Base-by-base conservation (phyloP, 2,797 vertebrate species). In the Chloroceryle inda region DNA sequence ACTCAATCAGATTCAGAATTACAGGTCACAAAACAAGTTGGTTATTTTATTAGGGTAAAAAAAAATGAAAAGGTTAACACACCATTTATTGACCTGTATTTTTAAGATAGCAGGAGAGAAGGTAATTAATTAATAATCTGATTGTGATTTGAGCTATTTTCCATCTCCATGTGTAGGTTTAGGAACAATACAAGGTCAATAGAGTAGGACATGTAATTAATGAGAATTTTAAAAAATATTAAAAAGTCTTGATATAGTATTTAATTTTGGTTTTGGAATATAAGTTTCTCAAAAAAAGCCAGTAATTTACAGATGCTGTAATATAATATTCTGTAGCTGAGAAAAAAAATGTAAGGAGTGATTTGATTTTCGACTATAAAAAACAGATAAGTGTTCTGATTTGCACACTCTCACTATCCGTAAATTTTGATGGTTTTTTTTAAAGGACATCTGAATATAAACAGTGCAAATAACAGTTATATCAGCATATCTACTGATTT, bases 301-400 rank as follows among this genome's bases (percentile, higher is more conserved):
- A 94, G 94, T 89, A 86, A 85, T 80, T 93, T 96, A 79, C 72
- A 97, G 78, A 90, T 45, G 72, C 44, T 17, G 14, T 94, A 94
- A 95, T 97, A 94, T 96, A 98, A 97, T 96, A 97, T 95, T 96
- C 94, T 91, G 83, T 95, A 96, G 96, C 95, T 89, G 96, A 97
- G 96, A 97, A 97, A 40, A 40, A 40, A 98, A 97, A 97, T 97
- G 85, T 89, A 85, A 95, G 78, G 58, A 92, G 89, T 96, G 96
- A 97, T 98, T 97, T 97, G 58, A 96, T 97, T 96, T 97, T 88
- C 83, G 96, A 91, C 97, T 95, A 98, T 98, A 97, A 97, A 97
- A 97, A 96, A 94, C 89, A 97, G 96, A 88, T 97, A 89, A 97
- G 84, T 97, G 95, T 96, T 93, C 84, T 94, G 97, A 97, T 97